These are phyloP conservation scores for Ruditapes philippinarum DNA, from an alignment of 1,140 invertebrate genomes.

Conservation along the genomic window DNA sequence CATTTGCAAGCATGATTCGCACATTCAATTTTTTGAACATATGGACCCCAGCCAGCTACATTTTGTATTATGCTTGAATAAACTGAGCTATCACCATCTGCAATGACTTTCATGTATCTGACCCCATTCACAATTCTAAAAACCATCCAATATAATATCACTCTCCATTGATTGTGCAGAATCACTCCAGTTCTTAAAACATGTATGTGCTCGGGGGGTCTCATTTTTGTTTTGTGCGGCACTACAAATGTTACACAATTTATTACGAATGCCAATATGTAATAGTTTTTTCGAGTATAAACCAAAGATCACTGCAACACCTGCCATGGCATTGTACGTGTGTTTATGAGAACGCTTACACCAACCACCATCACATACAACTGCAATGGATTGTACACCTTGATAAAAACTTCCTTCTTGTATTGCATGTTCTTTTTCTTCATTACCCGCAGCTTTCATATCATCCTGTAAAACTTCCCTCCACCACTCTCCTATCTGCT, in stretches of 20 bases:
- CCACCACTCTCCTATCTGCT: too few species aligned
- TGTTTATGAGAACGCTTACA: slow-evolving; percentile 51
- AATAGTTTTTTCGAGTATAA: slow-evolving; percentile 83
- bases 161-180: slow-evolving; percentile 86
- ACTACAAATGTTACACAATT: slow-evolving; percentile 81
- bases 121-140: slow-evolving; percentile 82
- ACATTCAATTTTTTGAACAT: slow-evolving; percentile 84
- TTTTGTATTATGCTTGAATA: slow-evolving; percentile 77
- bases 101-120: slow-evolving; percentile 75
- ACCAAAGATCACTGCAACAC: slow-evolving; percentile 82
- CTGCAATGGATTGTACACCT: slow-evolving; percentile 34
- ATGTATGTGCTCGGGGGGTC: not conserved
- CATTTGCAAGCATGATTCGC: slow-evolving; percentile 82
- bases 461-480: not conserved
- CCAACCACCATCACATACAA: slow-evolving; percentile 53
- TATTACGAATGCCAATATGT: slow-evolving; percentile 80
- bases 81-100: slow-evolving; percentile 86
- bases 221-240: slow-evolving; percentile 11
- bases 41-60: slow-evolving; percentile 69
- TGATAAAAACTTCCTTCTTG: too few species aligned
- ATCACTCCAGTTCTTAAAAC: slow-evolving; percentile 78
- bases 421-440: too few species aligned
- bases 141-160: slow-evolving; percentile 84
- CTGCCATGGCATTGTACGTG: slow-evolving; percentile 58
- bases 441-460: not conserved